Base-by-base conservation (phyloP, 1,140 invertebrate genomes). In the Idris sp. region DNA sequence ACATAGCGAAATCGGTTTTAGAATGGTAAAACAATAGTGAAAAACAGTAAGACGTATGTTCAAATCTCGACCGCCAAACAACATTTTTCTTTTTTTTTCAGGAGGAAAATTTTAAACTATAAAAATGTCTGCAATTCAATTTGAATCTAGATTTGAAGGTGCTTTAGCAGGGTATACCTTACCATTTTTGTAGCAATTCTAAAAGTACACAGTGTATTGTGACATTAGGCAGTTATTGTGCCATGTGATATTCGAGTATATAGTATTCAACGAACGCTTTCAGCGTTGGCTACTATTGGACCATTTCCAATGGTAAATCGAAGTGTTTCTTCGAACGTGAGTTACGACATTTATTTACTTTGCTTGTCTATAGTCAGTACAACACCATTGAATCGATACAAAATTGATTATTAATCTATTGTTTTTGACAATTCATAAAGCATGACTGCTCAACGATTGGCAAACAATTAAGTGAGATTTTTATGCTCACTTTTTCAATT, bases 311-410 rank as follows among this genome's bases (percentile, higher is more conserved):
- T 64, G 51, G 43, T 51, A 64, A 73, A 73, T 73, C 69, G 53
- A 58, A 73, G 59, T 64, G 53, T 64, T 65, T 28, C 69, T 64
- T 38, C 43, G 36, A 72, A 72, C 58, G 68, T 58, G 69, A 65
- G 59, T 73, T 73, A 65, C 69, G 69, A 73, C 69, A 59, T 73
- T 64, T 73, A 64, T 72, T 72, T 72, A 72, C 58, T 72, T 72
- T 71, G 31, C 35, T 16, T 31, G 41, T 26, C 19, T 38, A 49
- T 33, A 56, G 41, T 40, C 54, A 16, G 16, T 26, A 11, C 53
- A 31, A 65, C 38, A 64, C 43, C 33, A 65, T 59, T 51, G 49
- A 13, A 73, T 26, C 59, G 61, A 61, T 35, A 26, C 15, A 51
- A 74, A 74, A 74, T 74, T 74, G 53, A 74, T 74, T 74, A 65